Conservation (phyloP, 2,888 invertebrate genomes). For the Agriotes lineatus region DNA sequence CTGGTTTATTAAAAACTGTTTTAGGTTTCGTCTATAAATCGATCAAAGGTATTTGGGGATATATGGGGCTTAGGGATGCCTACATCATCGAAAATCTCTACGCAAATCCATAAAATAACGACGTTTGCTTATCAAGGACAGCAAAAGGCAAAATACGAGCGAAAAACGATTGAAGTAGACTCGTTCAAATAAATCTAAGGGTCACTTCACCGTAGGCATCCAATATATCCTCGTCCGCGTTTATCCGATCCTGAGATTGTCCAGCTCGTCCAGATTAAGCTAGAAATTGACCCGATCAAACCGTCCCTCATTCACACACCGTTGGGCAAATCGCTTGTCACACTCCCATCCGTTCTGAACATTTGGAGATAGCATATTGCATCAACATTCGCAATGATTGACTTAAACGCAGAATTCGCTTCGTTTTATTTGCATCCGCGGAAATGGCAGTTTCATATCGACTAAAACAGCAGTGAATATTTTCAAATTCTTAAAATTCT, state of each 20-base stretch:
- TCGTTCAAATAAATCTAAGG: conserved; percentile 47
- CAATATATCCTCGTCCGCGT: conserved; percentile 62
- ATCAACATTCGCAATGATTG: conserved; percentile 54
- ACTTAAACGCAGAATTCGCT: conserved; percentile 32
- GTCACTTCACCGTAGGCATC: conserved; percentile 58
- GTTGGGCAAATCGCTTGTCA: conserved; percentile 64
- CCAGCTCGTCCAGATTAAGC: conserved; percentile 63
- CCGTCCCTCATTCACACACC: conserved; percentile 66
- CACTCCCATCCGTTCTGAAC: conserved; percentile 46
- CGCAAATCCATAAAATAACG: conserved; percentile 49
- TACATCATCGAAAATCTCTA: conserved; percentile 24
- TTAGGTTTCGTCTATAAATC: too few relatives aligned
- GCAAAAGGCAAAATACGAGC: conserved; percentile 47
- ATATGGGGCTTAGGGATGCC: neutral
- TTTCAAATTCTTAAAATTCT: too few relatives aligned
- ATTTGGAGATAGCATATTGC: conserved; percentile 52
- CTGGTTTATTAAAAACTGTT: too few relatives aligned
- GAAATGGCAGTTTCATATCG: too few relatives aligned
- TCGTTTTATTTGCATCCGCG: too few relatives aligned
- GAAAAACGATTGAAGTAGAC: conserved; percentile 44
- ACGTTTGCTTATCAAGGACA: conserved; percentile 49
- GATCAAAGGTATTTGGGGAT: too few relatives aligned
- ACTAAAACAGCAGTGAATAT: too few relatives aligned
- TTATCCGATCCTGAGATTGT: conserved; percentile 62
- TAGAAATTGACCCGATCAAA: conserved; percentile 65